phyloP scores from a whole-genome alignment of 2,113 vertebrate species.

The Hippotragus niger region DNA sequence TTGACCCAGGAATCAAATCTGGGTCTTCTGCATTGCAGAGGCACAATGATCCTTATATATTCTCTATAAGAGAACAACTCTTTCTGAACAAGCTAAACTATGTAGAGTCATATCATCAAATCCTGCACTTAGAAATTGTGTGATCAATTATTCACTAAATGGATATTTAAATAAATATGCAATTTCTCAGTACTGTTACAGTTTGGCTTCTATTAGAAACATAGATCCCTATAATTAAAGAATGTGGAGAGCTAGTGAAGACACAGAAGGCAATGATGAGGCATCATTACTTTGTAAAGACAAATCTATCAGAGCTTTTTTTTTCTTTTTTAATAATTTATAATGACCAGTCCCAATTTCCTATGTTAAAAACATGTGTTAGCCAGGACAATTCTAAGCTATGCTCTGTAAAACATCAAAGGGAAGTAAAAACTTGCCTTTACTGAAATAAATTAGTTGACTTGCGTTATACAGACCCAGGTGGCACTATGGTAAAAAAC shows the following conservation, averaged over 20 bases:
- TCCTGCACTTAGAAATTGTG: neutral
- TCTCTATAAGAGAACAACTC: neutral
- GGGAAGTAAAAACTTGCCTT: neutral
- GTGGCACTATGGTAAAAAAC: neutral
- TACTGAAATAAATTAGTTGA: neutral
- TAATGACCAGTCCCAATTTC: neutral
- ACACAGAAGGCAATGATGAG: neutral
- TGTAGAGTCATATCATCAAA: neutral
- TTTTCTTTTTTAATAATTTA: neutral
- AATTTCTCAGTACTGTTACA: neutral
- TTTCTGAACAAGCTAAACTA: neutral
- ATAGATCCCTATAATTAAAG: neutral
- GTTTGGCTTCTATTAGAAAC: neutral
- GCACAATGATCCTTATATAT: fast-evolving
- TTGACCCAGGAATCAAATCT: neutral
- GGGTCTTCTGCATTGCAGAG: neutral
- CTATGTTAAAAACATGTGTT: neutral
- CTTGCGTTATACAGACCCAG: neutral
- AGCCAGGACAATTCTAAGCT: neutral
- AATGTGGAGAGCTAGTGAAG: neutral
- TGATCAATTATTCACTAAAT: neutral
- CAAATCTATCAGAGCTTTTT: neutral
- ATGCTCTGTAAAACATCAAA: neutral
- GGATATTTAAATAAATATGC: neutral
- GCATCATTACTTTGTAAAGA: neutral